phyloP scores from a whole-genome alignment of 1,140 invertebrate species.

The Drosophila lacteicornis region DNA sequence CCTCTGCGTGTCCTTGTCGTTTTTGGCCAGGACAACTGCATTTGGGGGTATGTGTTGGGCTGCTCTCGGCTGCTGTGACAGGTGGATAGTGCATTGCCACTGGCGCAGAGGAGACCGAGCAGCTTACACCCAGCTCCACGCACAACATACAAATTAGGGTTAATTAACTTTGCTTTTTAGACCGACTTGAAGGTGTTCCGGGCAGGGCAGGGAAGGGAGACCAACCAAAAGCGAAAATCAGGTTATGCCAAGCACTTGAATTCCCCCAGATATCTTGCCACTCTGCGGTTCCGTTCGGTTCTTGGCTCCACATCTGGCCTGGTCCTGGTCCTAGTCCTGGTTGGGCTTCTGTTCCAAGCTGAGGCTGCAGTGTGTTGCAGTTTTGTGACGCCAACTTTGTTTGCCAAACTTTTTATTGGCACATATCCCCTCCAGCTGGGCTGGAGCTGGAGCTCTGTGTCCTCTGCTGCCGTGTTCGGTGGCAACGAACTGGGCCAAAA shows the following conservation, averaged over 20 bases:
- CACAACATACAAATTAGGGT: conserved; percentile 71
- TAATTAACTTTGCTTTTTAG: conserved; percentile 73
- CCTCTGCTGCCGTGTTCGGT: conserved; percentile 56
- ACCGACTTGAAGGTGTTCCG: conserved; percentile 30
- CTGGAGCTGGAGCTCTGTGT: not conserved
- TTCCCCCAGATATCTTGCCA: conserved; percentile 10
- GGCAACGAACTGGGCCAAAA: conserved; percentile 77
- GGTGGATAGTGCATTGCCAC: conserved; percentile 60
- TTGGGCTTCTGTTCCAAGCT: not conserved
- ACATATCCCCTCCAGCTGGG: conserved; percentile 67
- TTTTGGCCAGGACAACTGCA: conserved; percentile 20
- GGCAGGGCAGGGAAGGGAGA: not conserved
- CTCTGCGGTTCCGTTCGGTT: conserved; percentile 21
- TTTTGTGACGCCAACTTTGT: conserved; percentile 83
- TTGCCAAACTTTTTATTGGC: conserved; percentile 84
- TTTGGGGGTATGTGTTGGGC: conserved; percentile 8
- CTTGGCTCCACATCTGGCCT: conserved; percentile 30
- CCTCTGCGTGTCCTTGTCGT: conserved; percentile 3
- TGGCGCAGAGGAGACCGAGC: conserved; percentile 24
- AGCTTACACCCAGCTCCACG: conserved; percentile 25
- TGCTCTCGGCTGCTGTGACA: conserved; percentile 42
- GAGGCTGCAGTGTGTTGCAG: conserved; percentile 70
- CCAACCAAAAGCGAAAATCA: conserved; percentile 37
- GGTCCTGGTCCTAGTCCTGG: conserved; percentile 4
- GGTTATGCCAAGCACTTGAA: conserved; percentile 55